Conservation (phyloP, 2,113 vertebrate species). For the Ictidomys tridecemlineatus region DNA sequence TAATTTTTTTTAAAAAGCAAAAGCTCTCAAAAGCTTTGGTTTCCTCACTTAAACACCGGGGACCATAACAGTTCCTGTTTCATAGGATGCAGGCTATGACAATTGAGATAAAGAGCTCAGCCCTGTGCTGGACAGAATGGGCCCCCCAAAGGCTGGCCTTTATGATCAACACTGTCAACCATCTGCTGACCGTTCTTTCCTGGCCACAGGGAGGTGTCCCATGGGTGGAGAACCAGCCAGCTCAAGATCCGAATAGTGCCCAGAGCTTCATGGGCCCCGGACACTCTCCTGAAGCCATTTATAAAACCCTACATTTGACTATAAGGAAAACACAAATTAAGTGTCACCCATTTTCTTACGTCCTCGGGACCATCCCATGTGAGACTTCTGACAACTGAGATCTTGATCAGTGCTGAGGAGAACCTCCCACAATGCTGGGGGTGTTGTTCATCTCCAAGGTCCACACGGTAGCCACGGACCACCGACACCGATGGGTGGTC, state of each 20-base stretch:
- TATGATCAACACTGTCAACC: accelerated
- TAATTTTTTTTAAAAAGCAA: background rate
- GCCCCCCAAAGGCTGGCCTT: background rate
- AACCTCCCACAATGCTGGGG: background rate
- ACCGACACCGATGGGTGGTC: background rate
- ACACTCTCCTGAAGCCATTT: background rate
- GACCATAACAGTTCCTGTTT: background rate
- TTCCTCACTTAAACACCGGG: background rate
- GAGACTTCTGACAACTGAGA: background rate
- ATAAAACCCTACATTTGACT: background rate
- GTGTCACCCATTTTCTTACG: background rate
- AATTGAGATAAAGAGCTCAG: background rate
- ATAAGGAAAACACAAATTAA: background rate
- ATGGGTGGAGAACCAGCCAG: too few species aligned
- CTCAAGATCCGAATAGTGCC: background rate
- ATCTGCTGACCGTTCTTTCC: too few species aligned
- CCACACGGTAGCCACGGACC: background rate
- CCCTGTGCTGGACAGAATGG: background rate
- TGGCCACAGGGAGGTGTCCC: background rate
- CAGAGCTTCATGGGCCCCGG: background rate
- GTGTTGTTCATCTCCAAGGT: background rate
- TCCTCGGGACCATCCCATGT: background rate
- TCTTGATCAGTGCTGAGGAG: background rate
- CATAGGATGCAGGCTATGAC: background rate
- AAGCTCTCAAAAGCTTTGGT: background rate